A percentile compares a stretch with the other conserved stretches of the same genome.
These are phyloP conservation scores for Emys orbicularis DNA, from an alignment of 2,797 vertebrate genomes.

Conservation along the genomic window DNA sequence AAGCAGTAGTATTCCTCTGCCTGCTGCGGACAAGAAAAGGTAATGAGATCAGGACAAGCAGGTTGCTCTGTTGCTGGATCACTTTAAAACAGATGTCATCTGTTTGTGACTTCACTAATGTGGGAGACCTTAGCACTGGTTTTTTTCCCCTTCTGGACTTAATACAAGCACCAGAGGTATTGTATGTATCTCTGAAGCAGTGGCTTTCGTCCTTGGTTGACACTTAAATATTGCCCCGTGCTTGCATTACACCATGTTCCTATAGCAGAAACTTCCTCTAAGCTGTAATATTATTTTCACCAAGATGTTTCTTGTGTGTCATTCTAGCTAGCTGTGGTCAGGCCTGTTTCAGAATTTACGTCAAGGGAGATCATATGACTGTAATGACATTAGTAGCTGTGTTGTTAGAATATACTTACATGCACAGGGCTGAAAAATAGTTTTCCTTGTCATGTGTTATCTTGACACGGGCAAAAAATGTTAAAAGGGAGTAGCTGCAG, in stretches of 20 bases:
- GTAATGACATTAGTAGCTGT: neutral
- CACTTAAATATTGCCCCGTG: neutral
- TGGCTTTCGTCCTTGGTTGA: neutral
- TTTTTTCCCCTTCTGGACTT: neutral
- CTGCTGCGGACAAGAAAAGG: conserved; percentile 94
- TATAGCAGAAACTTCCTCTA: neutral
- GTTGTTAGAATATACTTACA: neutral
- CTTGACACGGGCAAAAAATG: neutral
- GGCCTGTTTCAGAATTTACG: neutral
- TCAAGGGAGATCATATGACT: neutral
- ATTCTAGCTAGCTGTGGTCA: neutral
- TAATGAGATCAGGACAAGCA: conserved; percentile 59
- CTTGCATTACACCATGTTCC: neutral
- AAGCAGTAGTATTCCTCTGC: conserved; percentile 86
- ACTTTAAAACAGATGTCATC: neutral
- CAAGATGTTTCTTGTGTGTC: neutral
- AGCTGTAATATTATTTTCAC: fast-evolving
- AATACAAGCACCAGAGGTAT: neutral
- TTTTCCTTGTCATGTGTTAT: neutral
- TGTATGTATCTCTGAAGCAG: neutral
- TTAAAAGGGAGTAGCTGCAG: neutral
- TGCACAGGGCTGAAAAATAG: neutral
- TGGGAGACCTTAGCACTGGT: neutral
- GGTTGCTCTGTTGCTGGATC: neutral
- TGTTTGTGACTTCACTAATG: neutral